phyloP scores from a whole-genome alignment of 2,113 vertebrate genomes.

The Aegotheles bennettii region DNA sequence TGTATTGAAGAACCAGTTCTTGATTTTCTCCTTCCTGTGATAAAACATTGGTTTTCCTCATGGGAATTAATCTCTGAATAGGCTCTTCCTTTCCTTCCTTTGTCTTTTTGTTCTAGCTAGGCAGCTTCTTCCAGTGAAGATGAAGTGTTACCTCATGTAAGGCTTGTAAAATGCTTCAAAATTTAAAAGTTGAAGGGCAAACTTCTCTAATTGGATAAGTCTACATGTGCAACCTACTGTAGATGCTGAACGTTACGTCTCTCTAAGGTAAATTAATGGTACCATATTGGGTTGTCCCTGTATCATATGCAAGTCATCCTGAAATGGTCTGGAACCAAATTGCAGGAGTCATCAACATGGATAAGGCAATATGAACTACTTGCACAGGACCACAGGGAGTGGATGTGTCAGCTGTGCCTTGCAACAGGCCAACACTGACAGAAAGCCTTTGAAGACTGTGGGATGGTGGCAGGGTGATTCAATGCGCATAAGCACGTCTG shows the following conservation, averaged over 20 bases:
- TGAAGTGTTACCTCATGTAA: not conserved
- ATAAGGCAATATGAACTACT: not conserved
- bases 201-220: not conserved
- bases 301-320: not conserved
- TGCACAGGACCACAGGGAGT: not conserved
- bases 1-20: not conserved
- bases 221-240: rapidly evolving
- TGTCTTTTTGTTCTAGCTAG: not conserved
- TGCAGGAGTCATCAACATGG: too few species aligned
- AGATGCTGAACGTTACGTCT: not conserved
- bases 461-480: rapidly evolving
- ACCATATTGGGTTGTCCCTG: not conserved
- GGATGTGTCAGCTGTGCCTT: not conserved
- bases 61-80: not conserved
- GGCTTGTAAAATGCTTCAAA: not conserved
- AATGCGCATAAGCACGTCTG: rapidly evolving
- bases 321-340: not conserved
- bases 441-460: not conserved
- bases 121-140: not conserved
- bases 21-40: not conserved
- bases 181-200: not conserved
- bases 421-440: not conserved
- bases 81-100: not conserved
- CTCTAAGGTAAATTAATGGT: not conserved
- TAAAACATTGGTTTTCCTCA: not conserved